A percentile compares a stretch with the other conserved stretches of the same genome.
Conservation (phyloP, 2,797 vertebrate species). For the Momotus momota region DNA sequence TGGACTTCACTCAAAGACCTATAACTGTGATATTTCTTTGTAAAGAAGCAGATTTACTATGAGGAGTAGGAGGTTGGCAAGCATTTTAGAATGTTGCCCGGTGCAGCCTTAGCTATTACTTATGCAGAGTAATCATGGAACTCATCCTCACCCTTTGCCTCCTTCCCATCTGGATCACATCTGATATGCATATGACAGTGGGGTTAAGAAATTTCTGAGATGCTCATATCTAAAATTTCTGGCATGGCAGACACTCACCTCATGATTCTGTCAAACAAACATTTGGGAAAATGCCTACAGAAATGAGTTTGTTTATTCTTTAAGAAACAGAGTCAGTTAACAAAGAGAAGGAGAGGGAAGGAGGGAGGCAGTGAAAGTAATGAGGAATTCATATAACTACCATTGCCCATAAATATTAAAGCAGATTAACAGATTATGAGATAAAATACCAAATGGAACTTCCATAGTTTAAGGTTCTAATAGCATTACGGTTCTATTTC, state of each 20-base stretch:
- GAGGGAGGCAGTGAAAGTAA: not conserved
- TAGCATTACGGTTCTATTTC: slow-evolving; percentile 53
- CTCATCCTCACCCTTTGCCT: not conserved
- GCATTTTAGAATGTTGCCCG: not conserved
- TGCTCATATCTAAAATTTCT: not conserved
- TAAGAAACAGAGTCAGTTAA: not conserved
- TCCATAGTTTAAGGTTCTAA: slow-evolving; percentile 32
- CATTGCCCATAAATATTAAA: slow-evolving; percentile 44
- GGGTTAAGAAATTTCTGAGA: not conserved
- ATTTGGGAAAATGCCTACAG: not conserved
- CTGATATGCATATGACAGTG: not conserved
- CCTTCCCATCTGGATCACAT: not conserved
- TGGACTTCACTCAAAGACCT: not conserved
- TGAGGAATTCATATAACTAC: slow-evolving; percentile 37
- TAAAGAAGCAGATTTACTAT: not conserved
- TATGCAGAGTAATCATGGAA: not conserved
- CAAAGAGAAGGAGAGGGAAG: not conserved
- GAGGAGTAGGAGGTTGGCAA: not conserved
- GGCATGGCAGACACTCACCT: not conserved
- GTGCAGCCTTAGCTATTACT: not conserved
- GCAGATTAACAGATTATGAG: slow-evolving; percentile 61
- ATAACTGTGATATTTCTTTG: not conserved
- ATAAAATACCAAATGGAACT: not conserved
- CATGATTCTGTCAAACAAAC: not conserved
- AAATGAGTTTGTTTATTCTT: not conserved